phyloP scores from a whole-genome alignment of 2,888 invertebrate species.

The Pegoplata infirma region DNA sequence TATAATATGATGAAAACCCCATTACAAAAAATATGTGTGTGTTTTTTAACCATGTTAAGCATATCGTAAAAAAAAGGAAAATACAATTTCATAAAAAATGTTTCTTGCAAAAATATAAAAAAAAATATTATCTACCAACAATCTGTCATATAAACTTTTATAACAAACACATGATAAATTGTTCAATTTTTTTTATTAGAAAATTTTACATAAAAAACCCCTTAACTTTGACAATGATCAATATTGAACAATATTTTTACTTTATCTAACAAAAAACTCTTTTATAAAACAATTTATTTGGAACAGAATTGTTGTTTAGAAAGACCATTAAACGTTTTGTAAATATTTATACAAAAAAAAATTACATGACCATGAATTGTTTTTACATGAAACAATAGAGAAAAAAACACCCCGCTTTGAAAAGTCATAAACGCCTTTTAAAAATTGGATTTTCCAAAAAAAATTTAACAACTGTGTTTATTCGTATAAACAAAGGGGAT shows the following conservation, averaged over 20 bases:
- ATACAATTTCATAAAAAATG: background rate
- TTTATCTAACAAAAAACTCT: background rate
- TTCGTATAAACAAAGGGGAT: background rate
- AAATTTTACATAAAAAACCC: background rate
- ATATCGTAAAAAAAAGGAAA: background rate
- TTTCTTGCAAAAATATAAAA: background rate
- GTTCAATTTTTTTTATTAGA: constrained; percentile 7
- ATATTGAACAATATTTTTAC: constrained; percentile 33
- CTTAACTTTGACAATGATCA: constrained; percentile 46
- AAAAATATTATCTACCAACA: background rate
- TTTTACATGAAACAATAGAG: constrained; percentile 19
- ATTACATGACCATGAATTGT: constrained; percentile 29
- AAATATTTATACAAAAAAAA: constrained; percentile 22
- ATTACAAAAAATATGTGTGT: background rate
- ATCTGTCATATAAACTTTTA: constrained; percentile 31
- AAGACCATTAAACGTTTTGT: constrained; percentile 34
- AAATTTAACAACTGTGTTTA: too few relatives aligned
- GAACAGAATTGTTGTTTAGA: background rate
- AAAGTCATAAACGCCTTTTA: constrained; percentile 28
- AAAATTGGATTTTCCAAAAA: too few relatives aligned
- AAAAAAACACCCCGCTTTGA: background rate
- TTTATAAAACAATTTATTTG: constrained; percentile 11
- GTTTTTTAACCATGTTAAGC: background rate
- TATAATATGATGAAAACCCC: constrained; percentile 6
- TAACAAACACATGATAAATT: constrained; percentile 38